Percentiles rank a stretch among this genome's conserved stretches.
Evolutionary conservation across 1,140 invertebrate species (phyloP).

Genomic region (Pseudomyrmex gracilis): DNA sequence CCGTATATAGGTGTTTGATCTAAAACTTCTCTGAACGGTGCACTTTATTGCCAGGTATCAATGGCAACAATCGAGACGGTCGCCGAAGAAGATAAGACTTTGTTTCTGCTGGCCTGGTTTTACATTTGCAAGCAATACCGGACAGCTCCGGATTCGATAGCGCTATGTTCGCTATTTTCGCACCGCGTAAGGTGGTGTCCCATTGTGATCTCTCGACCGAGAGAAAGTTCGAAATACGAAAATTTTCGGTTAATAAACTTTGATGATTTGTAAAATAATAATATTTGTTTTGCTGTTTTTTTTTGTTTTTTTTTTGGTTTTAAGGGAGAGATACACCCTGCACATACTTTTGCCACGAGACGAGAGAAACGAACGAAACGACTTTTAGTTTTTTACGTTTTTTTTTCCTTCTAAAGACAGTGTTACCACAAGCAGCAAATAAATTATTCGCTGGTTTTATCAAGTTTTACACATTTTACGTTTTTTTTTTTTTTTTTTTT

Average conservation of each 20-base stretch:
- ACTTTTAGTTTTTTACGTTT: neutral
- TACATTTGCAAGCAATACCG: conserved; percentile 64
- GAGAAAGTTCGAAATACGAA: conserved; percentile 1
- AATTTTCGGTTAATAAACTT: neutral
- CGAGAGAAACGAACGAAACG: neutral
- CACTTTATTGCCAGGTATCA: conserved; percentile 68
- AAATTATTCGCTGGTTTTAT: no score
- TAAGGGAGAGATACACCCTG: no score
- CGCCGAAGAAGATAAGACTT: conserved; percentile 66
- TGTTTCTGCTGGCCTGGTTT: conserved; percentile 73
- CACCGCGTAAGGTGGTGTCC: neutral
- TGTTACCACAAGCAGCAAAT: no score
- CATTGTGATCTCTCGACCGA: conserved; percentile 12
- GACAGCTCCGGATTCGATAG: conserved; percentile 44
- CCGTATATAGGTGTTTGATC: conserved; percentile 16
- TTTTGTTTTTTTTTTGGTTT: no score
- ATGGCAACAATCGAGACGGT: conserved; percentile 61
- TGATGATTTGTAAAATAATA: neutral
- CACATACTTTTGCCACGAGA: no score
- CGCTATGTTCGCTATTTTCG: conserved; percentile 53
- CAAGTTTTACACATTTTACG: no score
- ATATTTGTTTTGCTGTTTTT: neutral
- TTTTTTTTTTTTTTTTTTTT: conserved; percentile 11
- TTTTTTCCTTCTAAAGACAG: no score
- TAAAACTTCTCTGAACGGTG: conserved; percentile 21